Evolutionary conservation across 2,113 vertebrate species (phyloP), one percentile per base, ranked within the genome.

Genomic region (Austrofundulus limnaeus): DNA sequence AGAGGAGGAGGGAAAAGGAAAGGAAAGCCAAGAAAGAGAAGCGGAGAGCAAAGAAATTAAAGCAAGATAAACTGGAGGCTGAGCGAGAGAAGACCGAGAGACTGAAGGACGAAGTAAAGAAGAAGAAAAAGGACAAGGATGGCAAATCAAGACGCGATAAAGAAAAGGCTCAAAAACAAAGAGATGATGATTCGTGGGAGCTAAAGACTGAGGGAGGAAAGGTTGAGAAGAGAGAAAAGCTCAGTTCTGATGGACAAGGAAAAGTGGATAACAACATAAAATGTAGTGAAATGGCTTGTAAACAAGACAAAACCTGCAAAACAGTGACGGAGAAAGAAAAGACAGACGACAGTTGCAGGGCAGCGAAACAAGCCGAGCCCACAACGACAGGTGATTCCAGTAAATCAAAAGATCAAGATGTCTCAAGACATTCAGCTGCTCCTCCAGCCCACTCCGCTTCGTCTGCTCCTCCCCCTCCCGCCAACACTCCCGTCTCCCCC

Each of bases 341-440:
- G 69, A 46, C 39, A n/a, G 77, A 78, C 38, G 70, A 76, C 46
- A 60, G 74, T 59, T 78, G 57, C 72, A 78, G 70, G 72, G 61
- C 73, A 59, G 75, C 77, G 25, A 76, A 80, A 68, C 72, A 83
- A 76, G 68, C 67, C 8, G 87, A 86, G 49, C 67, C 73, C 34
- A 64, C 54, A 70, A 10, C 81, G 72, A 81, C 83, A 84, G 82
- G 73, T 80, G 90, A 88, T 24, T 20, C 21, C 52, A 74, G 39
- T 82, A 85, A 88, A 84, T 87, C 87, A 84, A 87, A 87, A 82
- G 89, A 88, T 54, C 85, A 82, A 54, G 87, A 90, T 12, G 1
- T 79, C 56, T 61, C 70, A 38, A 85, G 68, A 77, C 74, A 83
- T 79, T 68, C 70, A 61, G 43, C 77, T 52, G 80, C 61, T 65